phyloP scores from a whole-genome alignment of 2,797 vertebrate species.

The Apodemus agrarius region DNA sequence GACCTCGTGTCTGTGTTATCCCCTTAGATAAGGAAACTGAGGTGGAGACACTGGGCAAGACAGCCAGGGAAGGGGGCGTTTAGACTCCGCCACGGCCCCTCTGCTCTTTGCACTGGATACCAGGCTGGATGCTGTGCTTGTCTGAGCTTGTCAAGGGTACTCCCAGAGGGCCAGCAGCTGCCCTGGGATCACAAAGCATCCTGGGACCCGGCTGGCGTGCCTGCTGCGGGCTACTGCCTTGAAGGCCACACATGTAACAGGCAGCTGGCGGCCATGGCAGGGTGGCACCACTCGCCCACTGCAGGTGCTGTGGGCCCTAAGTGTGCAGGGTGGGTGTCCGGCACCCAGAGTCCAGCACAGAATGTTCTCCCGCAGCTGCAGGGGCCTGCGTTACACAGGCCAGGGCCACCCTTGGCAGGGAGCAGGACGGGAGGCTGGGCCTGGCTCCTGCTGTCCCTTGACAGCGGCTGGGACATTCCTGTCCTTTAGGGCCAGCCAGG shows the following conservation, averaged over 20 bases:
- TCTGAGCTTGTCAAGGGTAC: background rate
- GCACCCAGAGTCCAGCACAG: background rate
- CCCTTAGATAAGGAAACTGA: background rate
- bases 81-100: accelerated
- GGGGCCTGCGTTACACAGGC: background rate
- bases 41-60: accelerated
- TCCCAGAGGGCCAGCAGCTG: background rate
- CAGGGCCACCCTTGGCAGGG: background rate
- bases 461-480: conserved; percentile 52
- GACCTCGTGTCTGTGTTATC: background rate
- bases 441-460: conserved; percentile 49
- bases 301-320: accelerated
- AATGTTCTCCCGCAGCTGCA: background rate
- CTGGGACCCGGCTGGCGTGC: background rate
- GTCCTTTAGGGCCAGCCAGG: conserved; percentile 47
- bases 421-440: background rate
- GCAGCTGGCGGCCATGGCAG: background rate
- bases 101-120: accelerated
- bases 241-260: background rate
- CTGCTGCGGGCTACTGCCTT: conserved; percentile 24
- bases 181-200: background rate
- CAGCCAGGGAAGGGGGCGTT: accelerated
- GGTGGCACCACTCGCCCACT: background rate
- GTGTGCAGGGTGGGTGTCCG: background rate
- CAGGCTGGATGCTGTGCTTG: background rate